A percentile compares a stretch with the other conserved stretches of the same genome.
phyloP scores from a whole-genome alignment of 2,113 vertebrate species.

The Fulica atra region DNA sequence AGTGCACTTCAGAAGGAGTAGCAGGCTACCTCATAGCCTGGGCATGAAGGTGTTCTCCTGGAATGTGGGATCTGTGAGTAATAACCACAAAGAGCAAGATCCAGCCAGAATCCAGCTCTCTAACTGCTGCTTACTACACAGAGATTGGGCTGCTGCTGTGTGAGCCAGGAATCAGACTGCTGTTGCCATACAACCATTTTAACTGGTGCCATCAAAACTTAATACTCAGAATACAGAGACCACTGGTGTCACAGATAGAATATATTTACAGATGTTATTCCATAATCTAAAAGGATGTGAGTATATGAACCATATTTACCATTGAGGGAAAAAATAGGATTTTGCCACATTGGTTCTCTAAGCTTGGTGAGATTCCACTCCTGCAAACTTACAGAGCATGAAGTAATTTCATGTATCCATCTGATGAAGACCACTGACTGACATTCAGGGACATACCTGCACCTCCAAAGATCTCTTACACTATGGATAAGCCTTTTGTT shows the following conservation, averaged over 20 bases:
- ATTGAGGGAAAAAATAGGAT: background rate
- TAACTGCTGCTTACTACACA: background rate
- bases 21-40: background rate
- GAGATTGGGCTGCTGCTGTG: background rate
- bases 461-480: background rate
- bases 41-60: background rate
- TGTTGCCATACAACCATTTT: background rate
- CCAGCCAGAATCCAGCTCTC: background rate
- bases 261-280: background rate
- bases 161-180: background rate
- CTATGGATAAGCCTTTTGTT: background rate
- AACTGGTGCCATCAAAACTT: background rate
- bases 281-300: background rate
- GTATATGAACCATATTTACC: background rate
- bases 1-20: background rate
- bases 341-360: background rate
- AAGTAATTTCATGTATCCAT: background rate
- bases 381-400: background rate
- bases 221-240: background rate
- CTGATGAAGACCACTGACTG: background rate
- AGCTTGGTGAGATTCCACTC: background rate
- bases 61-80: background rate
- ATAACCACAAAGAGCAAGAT: background rate
- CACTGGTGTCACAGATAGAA: background rate
- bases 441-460: background rate